phyloP scores from a whole-genome alignment of 2,888 invertebrate species.

The Leptothorax acervorum region DNA sequence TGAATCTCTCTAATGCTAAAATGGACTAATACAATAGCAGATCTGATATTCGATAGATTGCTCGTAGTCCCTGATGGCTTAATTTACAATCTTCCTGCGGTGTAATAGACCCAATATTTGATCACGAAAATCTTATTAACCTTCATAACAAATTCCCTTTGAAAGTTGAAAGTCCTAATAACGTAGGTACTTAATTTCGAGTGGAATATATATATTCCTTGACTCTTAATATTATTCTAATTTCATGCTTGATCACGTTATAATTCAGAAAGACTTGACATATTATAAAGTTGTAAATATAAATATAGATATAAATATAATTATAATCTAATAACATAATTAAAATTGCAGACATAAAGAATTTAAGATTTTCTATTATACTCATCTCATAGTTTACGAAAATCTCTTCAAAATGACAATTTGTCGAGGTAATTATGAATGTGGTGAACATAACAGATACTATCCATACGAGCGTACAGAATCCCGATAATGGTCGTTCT shows the following conservation, averaged over 20 bases:
- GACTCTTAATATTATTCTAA: no score
- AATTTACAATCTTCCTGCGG: not conserved
- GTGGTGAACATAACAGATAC: not conserved
- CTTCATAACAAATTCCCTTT: not conserved
- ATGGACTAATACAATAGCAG: not conserved
- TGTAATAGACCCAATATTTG: not conserved
- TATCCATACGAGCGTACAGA: not conserved
- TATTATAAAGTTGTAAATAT: not conserved
- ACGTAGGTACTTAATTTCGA: not conserved
- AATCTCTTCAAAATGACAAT: not conserved
- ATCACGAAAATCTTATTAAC: not conserved
- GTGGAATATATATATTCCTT: not conserved
- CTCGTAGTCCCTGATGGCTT: not conserved
- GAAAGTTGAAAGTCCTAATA: not conserved
- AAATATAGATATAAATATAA: not conserved
- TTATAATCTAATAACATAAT: no score
- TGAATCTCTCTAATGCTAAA: not conserved
- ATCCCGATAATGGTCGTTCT: conserved; percentile 54
- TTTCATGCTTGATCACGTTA: not conserved
- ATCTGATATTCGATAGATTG: not conserved
- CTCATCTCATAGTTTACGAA: not conserved
- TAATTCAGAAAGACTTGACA: not conserved
- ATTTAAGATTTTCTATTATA: not conserved
- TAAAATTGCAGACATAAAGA: not conserved
- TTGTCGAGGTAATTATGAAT: conserved; percentile 9